These are phyloP conservation scores for Machaerirhynchus nigripectus DNA, from an alignment of 2,113 vertebrate species.

Conservation along the genomic window DNA sequence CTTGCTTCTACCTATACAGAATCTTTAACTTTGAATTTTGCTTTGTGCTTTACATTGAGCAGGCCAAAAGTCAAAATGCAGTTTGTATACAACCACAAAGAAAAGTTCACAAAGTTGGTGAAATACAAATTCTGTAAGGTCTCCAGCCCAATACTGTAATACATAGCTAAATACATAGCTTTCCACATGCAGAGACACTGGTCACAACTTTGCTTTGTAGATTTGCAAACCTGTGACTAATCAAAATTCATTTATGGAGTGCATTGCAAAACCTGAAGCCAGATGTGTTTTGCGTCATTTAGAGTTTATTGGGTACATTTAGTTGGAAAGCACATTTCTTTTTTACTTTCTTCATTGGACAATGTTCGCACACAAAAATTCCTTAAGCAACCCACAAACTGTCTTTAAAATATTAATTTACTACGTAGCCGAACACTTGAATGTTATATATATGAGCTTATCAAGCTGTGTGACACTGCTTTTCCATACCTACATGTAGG, in stretches of 20 bases:
- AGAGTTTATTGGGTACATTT: constrained; percentile 39
- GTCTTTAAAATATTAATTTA: not conserved
- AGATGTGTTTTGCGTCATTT: constrained; percentile 37
- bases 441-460: not conserved
- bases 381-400: not conserved
- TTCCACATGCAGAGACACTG: not conserved
- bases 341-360: not conserved
- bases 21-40: not conserved
- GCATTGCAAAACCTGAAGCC: constrained; percentile 44
- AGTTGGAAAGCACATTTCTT: not conserved
- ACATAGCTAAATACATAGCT: too few species aligned
- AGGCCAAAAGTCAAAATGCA: not conserved
- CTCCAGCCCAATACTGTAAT: not conserved
- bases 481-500: not conserved
- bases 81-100: not conserved
- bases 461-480: not conserved
- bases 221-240: constrained; percentile 37
- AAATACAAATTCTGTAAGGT: not conserved
- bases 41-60: not conserved
- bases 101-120: not conserved
- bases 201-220: not conserved
- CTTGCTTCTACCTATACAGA: not conserved
- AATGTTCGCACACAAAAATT: constrained; percentile 3
- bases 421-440: not conserved
- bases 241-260: constrained; percentile 35